Conservation (phyloP, 2,113 vertebrate species). For the Octodon degus region DNA sequence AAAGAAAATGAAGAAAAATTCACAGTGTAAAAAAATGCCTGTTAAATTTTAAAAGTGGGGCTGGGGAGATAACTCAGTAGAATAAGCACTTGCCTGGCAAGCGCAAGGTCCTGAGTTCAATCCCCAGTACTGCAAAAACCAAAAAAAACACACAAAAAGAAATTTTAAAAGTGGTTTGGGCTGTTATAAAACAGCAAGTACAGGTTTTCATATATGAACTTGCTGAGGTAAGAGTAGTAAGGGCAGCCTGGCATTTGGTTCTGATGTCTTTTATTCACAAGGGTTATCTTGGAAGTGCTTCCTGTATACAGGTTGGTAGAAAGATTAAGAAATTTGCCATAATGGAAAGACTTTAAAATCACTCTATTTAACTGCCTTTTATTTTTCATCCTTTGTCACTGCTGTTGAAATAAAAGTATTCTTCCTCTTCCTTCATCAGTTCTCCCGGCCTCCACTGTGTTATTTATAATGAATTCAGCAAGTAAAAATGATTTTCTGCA, state of each 20-base stretch:
- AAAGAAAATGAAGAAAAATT: constrained; percentile 29
- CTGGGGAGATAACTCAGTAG: too few species aligned
- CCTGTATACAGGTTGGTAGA: not conserved
- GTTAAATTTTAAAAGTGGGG: not conserved
- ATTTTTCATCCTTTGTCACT: not conserved
- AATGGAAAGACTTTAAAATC: constrained; percentile 17
- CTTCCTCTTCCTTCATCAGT: not conserved
- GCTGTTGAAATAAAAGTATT: not conserved
- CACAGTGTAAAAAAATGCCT: not conserved
- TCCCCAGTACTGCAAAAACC: too few species aligned
- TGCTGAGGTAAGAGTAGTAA: not conserved
- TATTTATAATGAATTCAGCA: not conserved
- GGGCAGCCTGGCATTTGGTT: not conserved
- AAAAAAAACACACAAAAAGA: too few species aligned
- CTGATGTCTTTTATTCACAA: not conserved
- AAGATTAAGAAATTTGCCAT: not conserved
- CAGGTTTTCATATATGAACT: not conserved
- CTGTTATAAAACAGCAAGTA: not conserved
- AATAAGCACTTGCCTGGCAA: too few species aligned
- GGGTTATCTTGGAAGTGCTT: not conserved
- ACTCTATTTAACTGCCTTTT: not conserved
- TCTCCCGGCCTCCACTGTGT: not conserved
- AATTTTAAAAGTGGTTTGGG: not conserved
- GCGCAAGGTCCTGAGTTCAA: too few species aligned
- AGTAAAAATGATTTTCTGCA: not conserved